These are phyloP conservation scores for Ormyrus pomaceus DNA, from an alignment of 2,888 invertebrate species.

Conservation along the genomic window DNA sequence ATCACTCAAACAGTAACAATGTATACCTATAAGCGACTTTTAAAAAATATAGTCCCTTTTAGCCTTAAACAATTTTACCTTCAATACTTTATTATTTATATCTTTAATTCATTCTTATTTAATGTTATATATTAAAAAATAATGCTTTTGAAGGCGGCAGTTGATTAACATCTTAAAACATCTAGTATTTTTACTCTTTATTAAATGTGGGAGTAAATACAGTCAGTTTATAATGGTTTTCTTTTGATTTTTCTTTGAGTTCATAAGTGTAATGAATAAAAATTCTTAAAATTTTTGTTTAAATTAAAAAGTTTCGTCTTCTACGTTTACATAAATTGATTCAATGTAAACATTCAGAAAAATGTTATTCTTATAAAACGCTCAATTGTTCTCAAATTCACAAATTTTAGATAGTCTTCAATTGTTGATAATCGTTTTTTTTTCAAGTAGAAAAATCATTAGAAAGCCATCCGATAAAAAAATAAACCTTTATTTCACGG, in stretches of 20 bases:
- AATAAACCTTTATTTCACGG: conserved; percentile 33
- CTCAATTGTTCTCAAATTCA: too few species aligned
- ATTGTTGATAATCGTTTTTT: too few species aligned
- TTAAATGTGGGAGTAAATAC: too few species aligned
- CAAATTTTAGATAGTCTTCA: too few species aligned
- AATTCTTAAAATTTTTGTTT: too few species aligned
- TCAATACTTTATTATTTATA: conserved; percentile 24
- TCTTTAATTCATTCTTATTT: conserved; percentile 12
- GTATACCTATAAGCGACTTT: conserved; percentile 22
- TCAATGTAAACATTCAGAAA: too few species aligned
- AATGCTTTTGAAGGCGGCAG: conserved; percentile 20
- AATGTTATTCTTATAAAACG: too few species aligned
- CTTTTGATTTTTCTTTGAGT: not conserved
- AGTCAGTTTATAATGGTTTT: not conserved
- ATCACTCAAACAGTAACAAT: conserved; percentile 28
- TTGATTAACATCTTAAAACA: not conserved
- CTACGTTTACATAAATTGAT: too few species aligned
- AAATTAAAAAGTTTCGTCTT: too few species aligned
- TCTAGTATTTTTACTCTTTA: conserved; percentile 9
- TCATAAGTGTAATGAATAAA: too few species aligned
- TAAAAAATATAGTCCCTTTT: conserved; percentile 39
- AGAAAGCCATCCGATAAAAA: not conserved
- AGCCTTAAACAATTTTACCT: conserved; percentile 9
- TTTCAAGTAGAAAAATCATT: too few species aligned
- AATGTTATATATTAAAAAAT: conserved; percentile 22